Base-by-base conservation (phyloP, 2,113 vertebrate genomes). In the Gymnarchus niloticus region DNA sequence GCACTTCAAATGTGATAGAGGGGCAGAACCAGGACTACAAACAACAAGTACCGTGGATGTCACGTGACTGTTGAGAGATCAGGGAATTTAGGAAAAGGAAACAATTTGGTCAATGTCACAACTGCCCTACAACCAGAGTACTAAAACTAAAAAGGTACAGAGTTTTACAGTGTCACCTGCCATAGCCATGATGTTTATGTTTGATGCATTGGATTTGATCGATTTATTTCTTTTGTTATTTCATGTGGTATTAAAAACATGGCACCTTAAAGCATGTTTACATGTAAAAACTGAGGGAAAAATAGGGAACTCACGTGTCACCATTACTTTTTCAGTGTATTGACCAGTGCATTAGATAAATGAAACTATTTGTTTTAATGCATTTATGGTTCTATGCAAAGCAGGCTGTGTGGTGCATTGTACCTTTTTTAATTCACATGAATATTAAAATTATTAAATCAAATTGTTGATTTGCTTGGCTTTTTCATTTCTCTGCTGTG, bases 381-480 rank as follows among this genome's bases (percentile, higher is more conserved):
- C 2, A 61, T 52, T 89, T 86, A 69, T 84, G 88, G 61, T 92
- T 89, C 91, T 94, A 93, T 93, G 93, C 92, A 94, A 94, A 85
- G 61, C 87, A 85, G 90, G 76, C 87, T 80, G 85, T 87, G 87
- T 87, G 80, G 78, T 82, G 86, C 88, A 84, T 83, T 89, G 89
- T 88, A 87, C 90, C 90, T 90, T 89, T 83, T 89, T 73, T 73
- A 73, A 37, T 73, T 73, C 88, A 87, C 88, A 73, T 4, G 5
- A 73, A 88, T 88, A 92, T 90, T 83, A 88, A 51, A 88, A 28
- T 73, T 73, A 73, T 73, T 41, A 41, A 73, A 73, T 19, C 17
- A 14, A 73, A 41, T 73, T 41, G 65, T 73, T 73, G 0, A 73
- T 73, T 41, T 73, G 65, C 41, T 73, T 73, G 19, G 7, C 33